phyloP scores from a whole-genome alignment of 2,113 vertebrate genomes.

The Thunnus thynnus region DNA sequence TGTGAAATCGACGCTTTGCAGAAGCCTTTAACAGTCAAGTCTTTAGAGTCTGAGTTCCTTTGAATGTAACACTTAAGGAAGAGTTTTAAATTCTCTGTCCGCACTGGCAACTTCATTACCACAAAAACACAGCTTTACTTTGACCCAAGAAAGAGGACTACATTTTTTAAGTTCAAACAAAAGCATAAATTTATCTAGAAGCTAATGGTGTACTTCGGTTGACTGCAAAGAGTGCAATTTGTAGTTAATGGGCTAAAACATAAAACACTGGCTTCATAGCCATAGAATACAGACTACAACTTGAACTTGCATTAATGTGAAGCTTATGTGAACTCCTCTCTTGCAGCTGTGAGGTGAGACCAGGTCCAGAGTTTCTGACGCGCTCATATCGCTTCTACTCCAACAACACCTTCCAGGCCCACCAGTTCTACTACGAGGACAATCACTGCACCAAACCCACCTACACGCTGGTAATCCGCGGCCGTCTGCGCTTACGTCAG shows the following conservation, averaged over 20 bases:
- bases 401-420: constrained; percentile 89
- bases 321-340: background rate
- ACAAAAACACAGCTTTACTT: background rate
- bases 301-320: no score
- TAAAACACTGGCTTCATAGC: no score
- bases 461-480: constrained; percentile 84
- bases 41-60: background rate
- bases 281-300: no score
- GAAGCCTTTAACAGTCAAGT: no score
- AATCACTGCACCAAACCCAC: constrained; percentile 83
- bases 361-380: constrained; percentile 95
- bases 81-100: background rate
- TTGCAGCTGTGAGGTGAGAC: constrained; percentile 94
- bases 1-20: no score
- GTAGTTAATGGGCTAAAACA: no score
- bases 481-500: constrained; percentile 92
- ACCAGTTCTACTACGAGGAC: constrained; percentile 84
- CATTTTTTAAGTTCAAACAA: no score
- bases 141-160: no score
- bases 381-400: constrained; percentile 95
- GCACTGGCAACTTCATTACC: background rate
- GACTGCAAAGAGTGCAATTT: background rate
- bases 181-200: no score
- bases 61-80: background rate
- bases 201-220: background rate